Base-by-base conservation (phyloP, 2,888 invertebrate genomes). In the Ganaspis brasiliensis region DNA sequence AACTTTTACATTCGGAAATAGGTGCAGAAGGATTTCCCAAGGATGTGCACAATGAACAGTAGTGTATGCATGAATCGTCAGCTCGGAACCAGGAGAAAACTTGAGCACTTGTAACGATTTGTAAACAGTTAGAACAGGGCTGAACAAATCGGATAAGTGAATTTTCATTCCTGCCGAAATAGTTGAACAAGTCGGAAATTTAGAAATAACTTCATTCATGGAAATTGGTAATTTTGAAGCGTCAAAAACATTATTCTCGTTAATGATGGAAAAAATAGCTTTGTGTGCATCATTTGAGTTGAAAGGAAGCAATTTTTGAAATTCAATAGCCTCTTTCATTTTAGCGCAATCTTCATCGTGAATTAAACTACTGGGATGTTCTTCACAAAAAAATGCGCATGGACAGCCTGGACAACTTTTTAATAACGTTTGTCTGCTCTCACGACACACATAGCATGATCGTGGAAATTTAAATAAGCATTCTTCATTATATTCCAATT, bases 401-500 rank as follows among this genome's bases (percentile, higher is more conserved):
- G 87, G 87, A 73, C 90, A 90, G n/a, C 79, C 72, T 0, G 40
- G 45, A 40, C 90, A 90, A 70, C 89, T 85, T 24, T 72, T 77
- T 9, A 90, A 72, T 49, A 70, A 71, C 16, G 81, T 77, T 16
- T 74, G 24, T 56, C 86, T 77, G 5, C 74, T 82, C 35, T 87
- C 80, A 26, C 86, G 83, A 55, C 90, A 90, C 8, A 87, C 74
- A 1, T 67, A 35, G 49, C 90, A 90, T 8, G 83, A 85, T 76
- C 85, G 84, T 1, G 88, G 87, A 78, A 90, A 90, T 31, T 31
- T 31, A 31, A 31, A 70, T 19, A 89, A 71, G 21, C 19, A 59
- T 12, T 76, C 71, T 6, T 59, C 6, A 61, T 84, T 76, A 1
- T 57, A 79, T 19, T 86, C 79, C 10, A 84, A 89, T 8, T 80